A percentile compares a stretch with the other conserved stretches of the same genome.
Evolutionary conservation across 2,888 invertebrate genomes (phyloP).

Genomic region (Amphipoea oculea): DNA sequence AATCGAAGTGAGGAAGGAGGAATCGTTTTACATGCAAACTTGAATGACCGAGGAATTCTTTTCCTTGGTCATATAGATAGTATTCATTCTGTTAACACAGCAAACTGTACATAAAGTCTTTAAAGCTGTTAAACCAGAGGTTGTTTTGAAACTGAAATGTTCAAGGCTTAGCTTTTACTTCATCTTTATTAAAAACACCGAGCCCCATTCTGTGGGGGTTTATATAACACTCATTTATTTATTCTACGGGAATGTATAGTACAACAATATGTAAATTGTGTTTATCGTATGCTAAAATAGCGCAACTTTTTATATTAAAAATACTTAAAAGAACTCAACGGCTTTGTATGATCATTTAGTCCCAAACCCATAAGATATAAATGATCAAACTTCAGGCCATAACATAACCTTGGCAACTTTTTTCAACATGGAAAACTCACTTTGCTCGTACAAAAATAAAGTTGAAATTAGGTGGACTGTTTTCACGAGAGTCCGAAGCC

Average conservation of each 20-base stretch:
- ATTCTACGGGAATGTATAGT: not conserved
- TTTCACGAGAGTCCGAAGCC: slow-evolving; percentile 44
- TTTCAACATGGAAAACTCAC: slow-evolving; percentile 37
- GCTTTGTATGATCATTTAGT: slow-evolving; percentile 49
- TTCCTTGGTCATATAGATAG: slow-evolving; percentile 8
- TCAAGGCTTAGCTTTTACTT: slow-evolving; percentile 17
- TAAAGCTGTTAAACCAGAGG: slow-evolving; percentile 1
- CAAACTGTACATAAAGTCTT: slow-evolving; percentile 22
- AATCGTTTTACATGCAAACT: slow-evolving; percentile 44
- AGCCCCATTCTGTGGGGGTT: not conserved
- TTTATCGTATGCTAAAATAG: slow-evolving; percentile 5
- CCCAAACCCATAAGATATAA: slow-evolving; percentile 53
- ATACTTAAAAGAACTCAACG: slow-evolving; percentile 32
- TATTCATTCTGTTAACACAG: slow-evolving; percentile 26
- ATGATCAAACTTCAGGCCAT: slow-evolving; percentile 54
- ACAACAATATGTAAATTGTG: slow-evolving; percentile 23
- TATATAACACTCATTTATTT: slow-evolving; percentile 5
- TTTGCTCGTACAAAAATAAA: slow-evolving; percentile 44
- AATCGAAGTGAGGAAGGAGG: slow-evolving; percentile 61
- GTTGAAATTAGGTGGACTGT: slow-evolving; percentile 49
- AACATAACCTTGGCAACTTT: slow-evolving; percentile 40
- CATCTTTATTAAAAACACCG: slow-evolving; percentile 12
- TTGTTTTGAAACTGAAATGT: slow-evolving; percentile 22
- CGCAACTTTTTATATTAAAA: slow-evolving; percentile 41
- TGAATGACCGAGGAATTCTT: slow-evolving; percentile 40